Evolutionary conservation across 2,888 invertebrate species (phyloP), one percentile per base, ranked within the genome.

Genomic region (Hermodice carunculata): DNA sequence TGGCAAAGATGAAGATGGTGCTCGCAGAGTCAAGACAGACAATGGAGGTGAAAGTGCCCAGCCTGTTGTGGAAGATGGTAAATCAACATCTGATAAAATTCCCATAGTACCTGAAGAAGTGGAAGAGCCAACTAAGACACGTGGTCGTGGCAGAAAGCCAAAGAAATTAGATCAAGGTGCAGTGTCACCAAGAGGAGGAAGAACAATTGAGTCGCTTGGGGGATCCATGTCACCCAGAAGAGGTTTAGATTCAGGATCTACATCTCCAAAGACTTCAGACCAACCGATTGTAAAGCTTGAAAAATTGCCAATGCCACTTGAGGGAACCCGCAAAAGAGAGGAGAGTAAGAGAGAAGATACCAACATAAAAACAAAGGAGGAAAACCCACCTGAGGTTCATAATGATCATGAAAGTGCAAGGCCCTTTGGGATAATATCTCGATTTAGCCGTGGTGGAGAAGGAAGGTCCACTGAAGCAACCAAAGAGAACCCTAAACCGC

Each of bases 261-360:
- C 64, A n/a, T 64, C 64, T 3, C 64, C 64, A 0, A 64, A 64
- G 32, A 51, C 32, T 14, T 22, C 51, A 8, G 57, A 54, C 17
- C 57, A 66, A 64, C 76, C 78, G 24, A 66, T 76, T 43, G 78
- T 79, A 4, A 79, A 79, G 49, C 66, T 78, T 28, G 78, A 78
- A 48, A 78, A 76, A 54, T 60, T 79, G n/a, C 57, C 34, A 28
- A 28, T 52, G 24, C 63, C 57, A 14, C 34, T 34, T 28, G 42
- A 54, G 40, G 37, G 29, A 29, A 40, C 43, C 24, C 40, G 54
- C 17, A 46, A 19, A 8, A 37, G 42, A 17, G 34, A 54, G 42
- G 52, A 52, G 8, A 31, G 37, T 24, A 60, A 42, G 49, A 40
- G 43, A 6, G 61, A 61, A n/a, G 31, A 29, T 1, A 26, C 14